These are phyloP conservation scores for Phalangium opilio DNA, from an alignment of 2,888 invertebrate genomes.

Conservation along the genomic window DNA sequence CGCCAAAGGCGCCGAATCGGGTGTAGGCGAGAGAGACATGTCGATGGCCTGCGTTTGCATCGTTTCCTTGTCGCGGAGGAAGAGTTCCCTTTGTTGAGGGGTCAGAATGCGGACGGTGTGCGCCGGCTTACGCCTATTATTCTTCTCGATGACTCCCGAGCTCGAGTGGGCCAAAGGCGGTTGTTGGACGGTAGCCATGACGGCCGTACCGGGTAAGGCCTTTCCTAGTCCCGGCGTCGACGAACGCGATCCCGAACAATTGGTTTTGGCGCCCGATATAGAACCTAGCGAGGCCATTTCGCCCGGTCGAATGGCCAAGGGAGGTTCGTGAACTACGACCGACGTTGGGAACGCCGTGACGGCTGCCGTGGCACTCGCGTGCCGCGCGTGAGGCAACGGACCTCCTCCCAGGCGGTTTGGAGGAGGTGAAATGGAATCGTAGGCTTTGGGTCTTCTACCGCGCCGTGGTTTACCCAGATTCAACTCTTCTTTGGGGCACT, in stretches of 20 bases:
- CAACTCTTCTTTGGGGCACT: conserved; percentile 43
- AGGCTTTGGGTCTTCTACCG: conserved; percentile 22
- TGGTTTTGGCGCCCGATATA: neutral
- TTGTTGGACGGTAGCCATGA: neutral
- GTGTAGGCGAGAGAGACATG: conserved; percentile 18
- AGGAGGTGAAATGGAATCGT: conserved; percentile 10
- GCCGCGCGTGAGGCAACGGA: neutral
- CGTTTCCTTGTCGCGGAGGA: conserved; percentile 16
- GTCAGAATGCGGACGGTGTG: conserved; percentile 21
- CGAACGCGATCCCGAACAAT: too few relatives aligned
- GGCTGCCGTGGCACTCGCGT: conserved; percentile 1
- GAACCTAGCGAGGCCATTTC: neutral
- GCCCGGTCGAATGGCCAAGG: neutral
- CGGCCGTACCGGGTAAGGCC: neutral
- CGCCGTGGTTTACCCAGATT: conserved; percentile 22
- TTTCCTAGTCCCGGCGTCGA: too few relatives aligned
- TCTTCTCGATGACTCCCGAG: conserved; percentile 4
- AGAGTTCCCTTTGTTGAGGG: conserved; percentile 19
- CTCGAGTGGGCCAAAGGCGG: neutral
- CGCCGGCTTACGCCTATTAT: conserved; percentile 20
- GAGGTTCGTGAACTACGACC: neutral
- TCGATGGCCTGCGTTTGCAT: conserved; percentile 23
- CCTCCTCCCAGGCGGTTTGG: too few relatives aligned
- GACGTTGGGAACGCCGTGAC: conserved; percentile 1
- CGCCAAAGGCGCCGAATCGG: conserved; percentile 4